Evolutionary conservation across 2,888 invertebrate species (phyloP), one percentile per base, ranked within the genome.

Genomic region (Galerucella pusilla): DNA sequence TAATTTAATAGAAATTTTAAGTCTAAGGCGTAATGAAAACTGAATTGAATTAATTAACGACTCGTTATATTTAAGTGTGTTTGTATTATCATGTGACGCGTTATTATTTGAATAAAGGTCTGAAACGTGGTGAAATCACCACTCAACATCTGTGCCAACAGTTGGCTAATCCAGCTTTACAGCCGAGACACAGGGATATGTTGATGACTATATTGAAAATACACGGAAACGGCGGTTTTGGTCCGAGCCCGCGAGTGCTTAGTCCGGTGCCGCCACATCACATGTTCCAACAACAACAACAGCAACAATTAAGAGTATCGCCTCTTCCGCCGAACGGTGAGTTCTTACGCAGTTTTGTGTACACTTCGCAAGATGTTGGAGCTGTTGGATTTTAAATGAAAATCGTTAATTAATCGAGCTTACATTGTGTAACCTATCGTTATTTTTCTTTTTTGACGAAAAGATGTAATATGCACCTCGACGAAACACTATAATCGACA

Each of bases 71-170:
- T 35, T 35, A 35, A 35, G 35, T 7, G 35, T 35, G 35, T 35
- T 35, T 35, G 6, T 35, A 35, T 35, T 7, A 35, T 52, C 52
- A 52, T 52, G n/a, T 52, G 52, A 52, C n/a, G n/a, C 52, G 14
- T n/a, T 52, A 52, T 52, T 16, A 25, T 42, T 45, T 20, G 42
- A 52, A 57, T 60, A 42, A 86, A 93, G 94, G 94, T 80, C 88
- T 95, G 83, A 92, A 93, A 83, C 91, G 92, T 28, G 95, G 95
- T 74, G 94, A 95, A 87, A 92, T 95, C 75, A 94, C 94, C 2
- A 90, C 91, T 45, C 92, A 93, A 83, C 92, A 94, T 84, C 87
- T 95, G 80, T 91, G 94, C 86, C 94, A 94, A 85, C 95, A 95
- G 85, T 89, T 95, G 72, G 89, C 89, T 83, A 94, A 94, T 88